Evolutionary conservation across 2,113 vertebrate species (phyloP).

Genomic region (Ammodytes dubius): DNA sequence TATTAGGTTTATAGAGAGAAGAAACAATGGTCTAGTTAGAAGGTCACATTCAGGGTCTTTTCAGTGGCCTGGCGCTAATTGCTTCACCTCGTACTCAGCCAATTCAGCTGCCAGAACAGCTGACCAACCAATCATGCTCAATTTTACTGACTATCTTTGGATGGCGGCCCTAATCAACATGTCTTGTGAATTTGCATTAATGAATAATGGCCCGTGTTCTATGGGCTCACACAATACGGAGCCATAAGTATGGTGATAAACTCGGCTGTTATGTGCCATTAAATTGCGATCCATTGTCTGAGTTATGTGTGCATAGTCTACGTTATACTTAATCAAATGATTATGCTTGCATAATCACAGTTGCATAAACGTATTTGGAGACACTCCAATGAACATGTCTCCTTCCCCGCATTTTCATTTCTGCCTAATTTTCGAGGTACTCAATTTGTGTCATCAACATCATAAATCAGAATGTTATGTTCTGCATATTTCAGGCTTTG

Average conservation of each 20-base stretch:
- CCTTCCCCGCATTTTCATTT: constrained; percentile 33
- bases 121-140: not conserved
- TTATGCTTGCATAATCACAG: constrained; percentile 33
- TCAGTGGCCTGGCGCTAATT: constrained; percentile 49
- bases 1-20: constrained; percentile 45
- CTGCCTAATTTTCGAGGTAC: constrained; percentile 11
- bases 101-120: constrained; percentile 15
- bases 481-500: not conserved
- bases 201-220: not conserved
- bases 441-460: constrained; percentile 4
- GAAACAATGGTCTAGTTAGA: constrained; percentile 37
- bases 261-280: constrained; percentile 10
- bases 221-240: not conserved
- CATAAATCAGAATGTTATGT: constrained; percentile 4
- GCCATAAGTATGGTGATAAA: constrained; percentile 40
- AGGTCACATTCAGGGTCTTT: constrained; percentile 26
- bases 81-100: constrained; percentile 32
- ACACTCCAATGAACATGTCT: constrained; percentile 26
- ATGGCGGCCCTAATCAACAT: constrained; percentile 28
- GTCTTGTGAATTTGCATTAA: constrained; percentile 26
- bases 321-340: constrained; percentile 27
- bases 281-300: constrained; percentile 33
- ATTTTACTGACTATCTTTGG: not conserved
- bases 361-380: constrained; percentile 24
- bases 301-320: not conserved